Conservation (phyloP, 2,113 vertebrate species). For the Entelurus aequoreus region DNA sequence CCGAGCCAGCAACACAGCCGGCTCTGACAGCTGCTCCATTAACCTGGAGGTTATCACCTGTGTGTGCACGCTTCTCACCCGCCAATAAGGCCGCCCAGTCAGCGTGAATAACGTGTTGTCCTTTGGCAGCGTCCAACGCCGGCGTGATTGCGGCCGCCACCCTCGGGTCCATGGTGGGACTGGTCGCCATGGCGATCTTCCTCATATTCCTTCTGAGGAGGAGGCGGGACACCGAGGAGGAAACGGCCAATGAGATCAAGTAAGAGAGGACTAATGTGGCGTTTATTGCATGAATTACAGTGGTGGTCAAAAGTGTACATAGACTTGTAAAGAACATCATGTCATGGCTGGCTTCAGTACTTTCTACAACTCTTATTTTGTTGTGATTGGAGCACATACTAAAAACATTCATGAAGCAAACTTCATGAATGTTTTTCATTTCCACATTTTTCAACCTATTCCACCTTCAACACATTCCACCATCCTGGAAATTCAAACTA, state of each 20-base stretch:
- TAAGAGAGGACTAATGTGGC: conserved; percentile 40
- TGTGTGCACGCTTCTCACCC: conserved; percentile 55
- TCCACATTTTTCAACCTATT: too few relatives aligned
- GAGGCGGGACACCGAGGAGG: conserved; percentile 71
- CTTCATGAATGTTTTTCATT: too few relatives aligned
- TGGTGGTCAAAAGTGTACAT: too few relatives aligned
- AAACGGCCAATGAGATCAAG: conserved; percentile 88
- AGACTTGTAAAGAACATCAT: too few relatives aligned
- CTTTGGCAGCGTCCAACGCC: conserved; percentile 66
- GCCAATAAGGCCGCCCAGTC: neutral
- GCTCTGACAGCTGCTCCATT: conserved; percentile 79
- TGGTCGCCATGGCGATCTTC: conserved; percentile 74
- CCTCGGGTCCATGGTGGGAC: conserved; percentile 75
- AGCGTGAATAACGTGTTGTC: conserved; percentile 1
- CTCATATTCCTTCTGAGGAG: conserved; percentile 72
- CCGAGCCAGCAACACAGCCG: conserved; percentile 76
- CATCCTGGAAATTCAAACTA: too few relatives aligned
- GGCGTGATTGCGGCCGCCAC: conserved; percentile 76
- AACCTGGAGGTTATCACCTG: conserved; percentile 81
- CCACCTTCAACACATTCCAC: too few relatives aligned
- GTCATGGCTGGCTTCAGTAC: too few relatives aligned
- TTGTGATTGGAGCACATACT: too few relatives aligned
- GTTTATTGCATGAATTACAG: too few relatives aligned
- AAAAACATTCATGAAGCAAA: too few relatives aligned
- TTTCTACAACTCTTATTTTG: too few relatives aligned